Percentiles rank a stretch among this genome's conserved stretches.
phyloP scores from a whole-genome alignment of 2,797 vertebrate genomes.

The Limosa lapponica region DNA sequence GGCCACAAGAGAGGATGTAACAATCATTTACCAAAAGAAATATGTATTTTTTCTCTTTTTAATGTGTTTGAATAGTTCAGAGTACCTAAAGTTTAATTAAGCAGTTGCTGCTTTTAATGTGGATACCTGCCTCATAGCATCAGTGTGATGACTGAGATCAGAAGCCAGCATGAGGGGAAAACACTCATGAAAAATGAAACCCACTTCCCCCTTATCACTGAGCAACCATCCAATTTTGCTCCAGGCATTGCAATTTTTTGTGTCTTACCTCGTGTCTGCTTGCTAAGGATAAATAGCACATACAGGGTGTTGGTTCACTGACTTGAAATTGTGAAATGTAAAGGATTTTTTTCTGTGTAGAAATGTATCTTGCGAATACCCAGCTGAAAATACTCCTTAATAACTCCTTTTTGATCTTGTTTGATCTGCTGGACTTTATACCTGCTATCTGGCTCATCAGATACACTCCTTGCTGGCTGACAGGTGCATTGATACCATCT shows the following conservation, averaged over 20 bases:
- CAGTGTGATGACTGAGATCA: background rate
- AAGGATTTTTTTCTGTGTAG: background rate
- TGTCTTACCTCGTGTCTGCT: background rate
- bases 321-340: background rate
- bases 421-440: background rate
- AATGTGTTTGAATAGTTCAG: background rate
- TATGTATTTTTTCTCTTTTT: background rate
- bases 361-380: background rate
- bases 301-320: background rate
- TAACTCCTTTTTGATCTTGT: background rate
- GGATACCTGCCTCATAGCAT: background rate
- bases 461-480: background rate
- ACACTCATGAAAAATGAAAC: conserved; percentile 24
- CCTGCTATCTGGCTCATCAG: background rate
- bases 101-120: background rate
- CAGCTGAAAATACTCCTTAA: background rate
- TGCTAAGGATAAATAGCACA: background rate
- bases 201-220: background rate
- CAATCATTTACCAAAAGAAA: background rate
- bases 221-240: conserved; percentile 3
- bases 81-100: conserved; percentile 24
- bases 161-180: background rate
- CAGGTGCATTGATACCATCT: background rate
- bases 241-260: background rate
- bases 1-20: background rate